Percentiles rank a stretch among this genome's conserved stretches.
phyloP scores from a whole-genome alignment of 1,140 invertebrate species.

The Pomacea maculata region DNA sequence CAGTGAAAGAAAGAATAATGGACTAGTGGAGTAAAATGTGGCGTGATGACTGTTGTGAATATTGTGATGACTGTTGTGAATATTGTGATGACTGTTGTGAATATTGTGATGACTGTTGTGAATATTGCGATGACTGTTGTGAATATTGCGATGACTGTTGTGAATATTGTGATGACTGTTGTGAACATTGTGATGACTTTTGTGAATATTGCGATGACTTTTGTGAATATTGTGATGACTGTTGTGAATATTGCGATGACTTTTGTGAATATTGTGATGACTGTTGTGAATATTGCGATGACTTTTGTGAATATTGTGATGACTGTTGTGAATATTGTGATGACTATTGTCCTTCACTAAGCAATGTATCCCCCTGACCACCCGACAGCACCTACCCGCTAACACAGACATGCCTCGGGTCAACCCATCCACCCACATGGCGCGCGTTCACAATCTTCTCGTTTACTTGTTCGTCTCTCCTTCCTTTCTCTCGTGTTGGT shows the following conservation, averaged over 20 bases:
- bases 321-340: too few relatives aligned
- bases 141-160: neutral
- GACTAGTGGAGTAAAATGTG: too few relatives aligned
- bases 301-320: neutral
- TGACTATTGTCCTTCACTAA: too few relatives aligned
- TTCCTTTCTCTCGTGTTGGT: conserved; percentile 2
- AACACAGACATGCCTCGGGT: too few relatives aligned
- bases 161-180: neutral
- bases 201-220: too few relatives aligned
- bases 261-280: neutral
- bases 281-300: neutral
- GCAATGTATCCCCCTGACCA: too few relatives aligned
- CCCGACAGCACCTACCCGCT: too few relatives aligned
- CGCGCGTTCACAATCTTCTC: neutral
- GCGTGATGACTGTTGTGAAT: too few relatives aligned
- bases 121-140: neutral
- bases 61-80: too few relatives aligned
- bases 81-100: neutral
- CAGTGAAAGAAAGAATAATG: too few relatives aligned
- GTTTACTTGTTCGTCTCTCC: neutral
- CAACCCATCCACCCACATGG: too few relatives aligned
- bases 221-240: neutral
- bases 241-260: neutral
- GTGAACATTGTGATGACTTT: too few relatives aligned
- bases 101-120: neutral